Evolutionary conservation across 2,797 vertebrate genomes (phyloP).

Genomic region (Megaceryle alcyon): DNA sequence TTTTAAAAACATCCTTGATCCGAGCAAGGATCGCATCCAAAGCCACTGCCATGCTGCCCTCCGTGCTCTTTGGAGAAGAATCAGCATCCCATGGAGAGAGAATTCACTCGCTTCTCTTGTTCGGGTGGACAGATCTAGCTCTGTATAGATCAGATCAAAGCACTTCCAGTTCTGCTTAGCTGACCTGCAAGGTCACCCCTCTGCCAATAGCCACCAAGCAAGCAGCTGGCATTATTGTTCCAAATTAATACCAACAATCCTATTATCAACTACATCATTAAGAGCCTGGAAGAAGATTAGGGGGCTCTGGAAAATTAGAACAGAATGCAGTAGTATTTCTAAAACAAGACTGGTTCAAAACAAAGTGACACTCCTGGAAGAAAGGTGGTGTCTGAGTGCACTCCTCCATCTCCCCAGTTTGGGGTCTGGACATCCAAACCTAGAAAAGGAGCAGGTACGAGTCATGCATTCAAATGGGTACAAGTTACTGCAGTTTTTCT

Average conservation of each 20-base stretch:
- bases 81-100: conserved; percentile 82
- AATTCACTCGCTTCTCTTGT: not conserved
- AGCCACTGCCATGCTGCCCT: conserved; percentile 85
- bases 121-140: conserved; percentile 44
- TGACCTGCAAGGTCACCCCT: conserved; percentile 68
- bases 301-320: conserved; percentile 92
- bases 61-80: conserved; percentile 36
- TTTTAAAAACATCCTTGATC: conserved; percentile 91
- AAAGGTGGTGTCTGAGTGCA: not conserved
- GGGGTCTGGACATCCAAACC: not conserved
- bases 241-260: conserved; percentile 82
- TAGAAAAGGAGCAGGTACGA: not conserved
- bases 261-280: conserved; percentile 84
- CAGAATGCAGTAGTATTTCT: conserved; percentile 74
- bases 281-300: conserved; percentile 92
- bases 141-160: conserved; percentile 74
- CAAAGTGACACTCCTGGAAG: conserved; percentile 11
- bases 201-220: conserved; percentile 72
- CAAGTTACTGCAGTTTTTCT: not conserved
- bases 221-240: conserved; percentile 78
- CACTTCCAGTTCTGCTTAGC: conserved; percentile 68
- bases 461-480: not conserved
- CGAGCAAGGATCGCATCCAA: conserved; percentile 87
- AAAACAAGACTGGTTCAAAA: conserved; percentile 57
- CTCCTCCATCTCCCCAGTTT: not conserved